Conservation (phyloP, 2,888 invertebrate species). For the Colostygia pectinataria region DNA sequence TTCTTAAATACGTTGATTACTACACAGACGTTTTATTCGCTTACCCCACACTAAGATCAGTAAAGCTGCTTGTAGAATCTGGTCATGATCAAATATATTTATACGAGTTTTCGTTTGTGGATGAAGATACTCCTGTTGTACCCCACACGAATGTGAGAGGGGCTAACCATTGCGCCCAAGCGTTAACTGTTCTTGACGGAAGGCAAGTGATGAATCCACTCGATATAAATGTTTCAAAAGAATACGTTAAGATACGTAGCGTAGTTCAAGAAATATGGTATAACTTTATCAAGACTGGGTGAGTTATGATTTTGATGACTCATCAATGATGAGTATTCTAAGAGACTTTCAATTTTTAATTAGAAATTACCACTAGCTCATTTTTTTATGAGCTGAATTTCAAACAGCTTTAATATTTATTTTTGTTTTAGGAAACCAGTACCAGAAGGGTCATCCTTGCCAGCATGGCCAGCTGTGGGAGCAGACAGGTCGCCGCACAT, state of each 20-base stretch:
- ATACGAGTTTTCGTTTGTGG: slow-evolving; percentile 52
- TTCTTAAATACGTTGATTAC: slow-evolving; percentile 49
- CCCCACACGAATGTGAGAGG: slow-evolving; percentile 42
- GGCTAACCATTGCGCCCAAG: slow-evolving; percentile 48
- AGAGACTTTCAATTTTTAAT: no score
- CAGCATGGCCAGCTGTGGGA: slow-evolving; percentile 45
- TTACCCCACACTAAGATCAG: slow-evolving; percentile 41
- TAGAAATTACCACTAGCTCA: no score
- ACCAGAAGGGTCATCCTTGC: slow-evolving; percentile 37
- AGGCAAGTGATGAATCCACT: slow-evolving; percentile 13
- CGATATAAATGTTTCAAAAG: slow-evolving; percentile 28
- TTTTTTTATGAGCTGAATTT: no score
- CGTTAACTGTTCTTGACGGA: slow-evolving; percentile 37
- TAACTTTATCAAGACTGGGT: slow-evolving; percentile 52
- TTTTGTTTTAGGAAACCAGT: slow-evolving; percentile 47
- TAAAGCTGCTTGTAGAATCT: slow-evolving; percentile 43
- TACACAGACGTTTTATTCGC: slow-evolving; percentile 59
- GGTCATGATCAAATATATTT: slow-evolving; percentile 54
- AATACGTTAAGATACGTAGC: slow-evolving; percentile 38
- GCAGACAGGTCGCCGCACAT: slow-evolving; percentile 43
- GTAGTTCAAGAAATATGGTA: slow-evolving; percentile 48
- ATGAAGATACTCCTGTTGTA: slow-evolving; percentile 38
- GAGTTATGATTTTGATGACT: slow-evolving; percentile 24
- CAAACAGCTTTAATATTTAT: background rate
- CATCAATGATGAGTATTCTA: no score